Evolutionary conservation across 2,888 invertebrate species (phyloP).

Genomic region (Orthosia gracilis): DNA sequence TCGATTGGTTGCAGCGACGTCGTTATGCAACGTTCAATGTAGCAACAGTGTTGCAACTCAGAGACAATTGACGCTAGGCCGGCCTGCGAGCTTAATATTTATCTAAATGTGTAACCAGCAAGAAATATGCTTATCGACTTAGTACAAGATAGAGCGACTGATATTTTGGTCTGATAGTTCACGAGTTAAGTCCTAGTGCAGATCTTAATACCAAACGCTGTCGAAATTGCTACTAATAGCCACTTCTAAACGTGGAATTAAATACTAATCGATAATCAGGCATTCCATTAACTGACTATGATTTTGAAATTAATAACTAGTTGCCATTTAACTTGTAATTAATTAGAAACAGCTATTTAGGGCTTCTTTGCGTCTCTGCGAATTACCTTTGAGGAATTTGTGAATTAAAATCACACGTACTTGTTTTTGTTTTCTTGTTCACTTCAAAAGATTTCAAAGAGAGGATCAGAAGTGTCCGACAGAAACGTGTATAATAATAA

Average conservation of each 20-base stretch:
- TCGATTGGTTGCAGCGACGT: conserved; percentile 42
- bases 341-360: conserved; percentile 47
- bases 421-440: conserved; percentile 16
- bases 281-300: conserved; percentile 48
- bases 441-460: conserved; percentile 33
- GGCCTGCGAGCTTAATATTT: conserved; percentile 47
- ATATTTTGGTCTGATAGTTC: conserved; percentile 55
- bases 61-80: conserved; percentile 58
- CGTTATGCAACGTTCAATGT: conserved; percentile 42
- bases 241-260: conserved; percentile 54
- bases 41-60: conserved; percentile 50
- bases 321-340: conserved; percentile 57
- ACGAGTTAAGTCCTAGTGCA: conserved; percentile 54
- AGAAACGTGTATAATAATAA: conserved; percentile 46
- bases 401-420: conserved; percentile 14
- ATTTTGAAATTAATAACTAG: conserved; percentile 59
- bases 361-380: conserved; percentile 43
- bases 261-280: conserved; percentile 56
- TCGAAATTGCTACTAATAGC: conserved; percentile 54
- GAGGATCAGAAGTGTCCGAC: conserved; percentile 8
- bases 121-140: conserved; percentile 58
- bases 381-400: conserved; percentile 25
- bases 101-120: conserved; percentile 50
- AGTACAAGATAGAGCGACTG: conserved; percentile 45
- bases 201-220: conserved; percentile 53